Conservation (phyloP, 1,140 invertebrate genomes). For the Nilaparvata lugens region DNA sequence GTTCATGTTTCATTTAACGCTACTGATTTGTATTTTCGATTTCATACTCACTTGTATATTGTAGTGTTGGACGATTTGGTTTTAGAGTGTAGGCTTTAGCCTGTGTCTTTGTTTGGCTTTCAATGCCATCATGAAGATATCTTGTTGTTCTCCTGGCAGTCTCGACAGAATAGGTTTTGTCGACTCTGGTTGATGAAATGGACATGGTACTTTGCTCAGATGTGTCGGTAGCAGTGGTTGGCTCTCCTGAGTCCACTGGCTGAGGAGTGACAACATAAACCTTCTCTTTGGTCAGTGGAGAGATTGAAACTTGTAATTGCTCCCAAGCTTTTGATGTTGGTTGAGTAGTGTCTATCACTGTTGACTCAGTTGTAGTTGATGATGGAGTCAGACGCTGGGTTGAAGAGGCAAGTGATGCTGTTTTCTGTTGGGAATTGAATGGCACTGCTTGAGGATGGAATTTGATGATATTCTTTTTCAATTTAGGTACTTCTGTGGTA, state of each 20-base stretch:
- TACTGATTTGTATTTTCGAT: too few relatives aligned
- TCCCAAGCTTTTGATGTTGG: constrained; percentile 42
- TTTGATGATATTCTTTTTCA: constrained; percentile 15
- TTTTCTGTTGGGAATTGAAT: constrained; percentile 18
- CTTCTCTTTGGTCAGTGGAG: constrained; percentile 61
- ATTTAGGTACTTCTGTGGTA: constrained; percentile 8
- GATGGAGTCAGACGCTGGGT: constrained; percentile 14
- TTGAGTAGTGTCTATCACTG: constrained; percentile 2
- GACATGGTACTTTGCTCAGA: constrained; percentile 17
- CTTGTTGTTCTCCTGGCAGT: background rate
- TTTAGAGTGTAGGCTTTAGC: too few relatives aligned
- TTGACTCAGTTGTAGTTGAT: background rate
- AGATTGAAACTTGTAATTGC: constrained; percentile 53
- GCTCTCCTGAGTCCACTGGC: constrained; percentile 29
- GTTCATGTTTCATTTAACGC: too few relatives aligned
- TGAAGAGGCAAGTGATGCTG: constrained; percentile 19
- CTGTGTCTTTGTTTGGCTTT: background rate
- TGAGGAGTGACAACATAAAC: constrained; percentile 68
- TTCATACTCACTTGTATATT: too few relatives aligned
- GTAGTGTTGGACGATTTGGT: too few relatives aligned
- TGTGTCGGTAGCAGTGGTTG: constrained; percentile 17
- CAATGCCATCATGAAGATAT: background rate
- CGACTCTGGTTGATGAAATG: constrained; percentile 9
- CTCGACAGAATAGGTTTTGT: constrained; percentile 12
- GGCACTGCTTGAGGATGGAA: background rate